These are phyloP conservation scores for Glossosoma conforme DNA, from an alignment of 1,140 invertebrate genomes.

Conservation along the genomic window DNA sequence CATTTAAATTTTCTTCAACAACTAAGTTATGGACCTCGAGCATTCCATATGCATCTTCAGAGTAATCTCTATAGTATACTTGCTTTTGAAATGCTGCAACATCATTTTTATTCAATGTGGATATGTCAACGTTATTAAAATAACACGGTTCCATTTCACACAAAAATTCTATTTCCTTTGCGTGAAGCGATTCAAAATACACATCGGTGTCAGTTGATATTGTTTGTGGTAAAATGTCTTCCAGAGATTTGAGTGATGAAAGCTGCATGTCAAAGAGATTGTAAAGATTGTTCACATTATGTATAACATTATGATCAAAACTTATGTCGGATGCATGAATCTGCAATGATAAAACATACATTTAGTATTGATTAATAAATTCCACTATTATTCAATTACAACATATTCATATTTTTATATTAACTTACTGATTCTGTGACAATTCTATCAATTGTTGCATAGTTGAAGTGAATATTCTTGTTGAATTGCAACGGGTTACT, in stretches of 20 bases:
- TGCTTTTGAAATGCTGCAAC: conserved; percentile 18
- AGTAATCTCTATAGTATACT: conserved; percentile 25
- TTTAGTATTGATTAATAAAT: neutral
- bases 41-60: conserved; percentile 16
- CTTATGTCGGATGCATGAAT: conserved; percentile 19
- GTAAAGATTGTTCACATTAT: conserved; percentile 24
- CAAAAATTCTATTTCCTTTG: conserved; percentile 31
- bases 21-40: conserved; percentile 17
- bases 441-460: conserved; percentile 14
- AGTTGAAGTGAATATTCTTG: conserved; percentile 11
- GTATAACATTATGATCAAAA: conserved; percentile 16
- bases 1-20: conserved; percentile 19
- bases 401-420: neutral
- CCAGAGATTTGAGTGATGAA: conserved; percentile 19
- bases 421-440: conserved; percentile 17
- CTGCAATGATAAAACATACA: conserved; percentile 11
- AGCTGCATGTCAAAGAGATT: conserved; percentile 16
- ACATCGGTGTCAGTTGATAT: conserved; percentile 8
- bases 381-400: neutral
- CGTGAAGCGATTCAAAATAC: conserved; percentile 11
- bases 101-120: conserved; percentile 17
- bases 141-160: conserved; percentile 16
- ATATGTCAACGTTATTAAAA: conserved; percentile 30
- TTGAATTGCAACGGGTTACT: conserved; percentile 4
- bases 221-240: conserved; percentile 16